Conservation (phyloP, 1,140 invertebrate genomes). For the Drosophila ironensis region DNA sequence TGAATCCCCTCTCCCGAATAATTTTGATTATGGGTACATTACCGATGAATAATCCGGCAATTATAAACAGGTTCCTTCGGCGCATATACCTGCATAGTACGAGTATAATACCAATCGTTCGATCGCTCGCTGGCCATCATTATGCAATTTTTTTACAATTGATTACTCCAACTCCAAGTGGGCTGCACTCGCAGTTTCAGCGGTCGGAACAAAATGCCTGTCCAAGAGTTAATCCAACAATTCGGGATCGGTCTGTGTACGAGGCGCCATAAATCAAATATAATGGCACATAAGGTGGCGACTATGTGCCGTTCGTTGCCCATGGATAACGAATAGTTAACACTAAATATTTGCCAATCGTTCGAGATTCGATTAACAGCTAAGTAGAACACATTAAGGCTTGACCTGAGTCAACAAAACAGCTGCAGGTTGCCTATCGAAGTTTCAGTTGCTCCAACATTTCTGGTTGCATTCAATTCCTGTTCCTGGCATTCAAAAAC, state of each 20-base stretch:
- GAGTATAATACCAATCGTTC: conserved; percentile 12
- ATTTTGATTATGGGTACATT: conserved; percentile 22
- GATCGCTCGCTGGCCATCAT: conserved; percentile 23
- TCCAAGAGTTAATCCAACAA: conserved; percentile 7
- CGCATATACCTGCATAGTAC: background rate
- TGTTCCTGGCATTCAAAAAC: background rate
- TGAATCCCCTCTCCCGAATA: background rate
- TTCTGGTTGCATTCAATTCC: background rate
- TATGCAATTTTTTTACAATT: conserved; percentile 44
- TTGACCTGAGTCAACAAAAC: conserved; percentile 33
- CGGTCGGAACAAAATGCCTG: conserved; percentile 9
- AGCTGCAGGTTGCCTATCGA: background rate
- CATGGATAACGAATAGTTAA: conserved; percentile 2
- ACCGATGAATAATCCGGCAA: conserved; percentile 38
- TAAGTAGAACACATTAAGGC: conserved; percentile 49
- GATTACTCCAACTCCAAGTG: conserved; percentile 27
- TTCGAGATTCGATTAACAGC: conserved; percentile 30
- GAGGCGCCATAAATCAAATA: conserved; percentile 31
- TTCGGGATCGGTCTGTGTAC: conserved; percentile 10
- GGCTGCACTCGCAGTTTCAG: background rate
- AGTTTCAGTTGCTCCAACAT: background rate
- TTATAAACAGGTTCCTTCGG: conserved; percentile 38
- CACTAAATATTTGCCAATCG: conserved; percentile 36
- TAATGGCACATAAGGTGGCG: conserved; percentile 21
- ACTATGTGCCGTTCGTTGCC: background rate